Conservation (phyloP, 2,113 vertebrate genomes). For the Crypturellus undulatus region DNA sequence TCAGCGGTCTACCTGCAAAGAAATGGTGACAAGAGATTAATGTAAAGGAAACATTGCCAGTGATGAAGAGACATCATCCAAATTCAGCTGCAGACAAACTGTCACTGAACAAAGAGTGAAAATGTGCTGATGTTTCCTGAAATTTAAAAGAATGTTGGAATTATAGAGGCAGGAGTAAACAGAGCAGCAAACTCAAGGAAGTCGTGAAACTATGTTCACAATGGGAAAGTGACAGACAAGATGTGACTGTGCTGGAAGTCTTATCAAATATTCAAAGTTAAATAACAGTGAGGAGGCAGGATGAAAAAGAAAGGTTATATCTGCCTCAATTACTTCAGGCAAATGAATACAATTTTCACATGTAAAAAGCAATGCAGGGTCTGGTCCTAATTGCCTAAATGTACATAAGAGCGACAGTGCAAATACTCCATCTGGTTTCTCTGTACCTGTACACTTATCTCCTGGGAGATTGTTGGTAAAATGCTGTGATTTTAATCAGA, state of each 20-base stretch:
- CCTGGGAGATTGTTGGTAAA: neutral
- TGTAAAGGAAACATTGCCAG: slow-evolving; percentile 65
- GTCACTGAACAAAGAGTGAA: slow-evolving; percentile 51
- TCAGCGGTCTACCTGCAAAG: slow-evolving; percentile 68
- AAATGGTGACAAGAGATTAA: slow-evolving; percentile 67
- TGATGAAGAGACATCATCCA: slow-evolving; percentile 50
- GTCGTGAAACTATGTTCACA: slow-evolving; percentile 25
- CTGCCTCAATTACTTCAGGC: neutral
- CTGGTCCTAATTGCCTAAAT: neutral
- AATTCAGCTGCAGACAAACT: slow-evolving; percentile 69
- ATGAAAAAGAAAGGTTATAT: neutral
- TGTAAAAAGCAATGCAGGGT: neutral
- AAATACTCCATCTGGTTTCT: neutral
- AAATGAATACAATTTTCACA: no score
- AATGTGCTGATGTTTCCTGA: slow-evolving; percentile 52
- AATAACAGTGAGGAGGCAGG: neutral
- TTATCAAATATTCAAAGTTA: slow-evolving; percentile 18
- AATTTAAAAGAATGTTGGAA: slow-evolving; percentile 31
- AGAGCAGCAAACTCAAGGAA: slow-evolving; percentile 35
- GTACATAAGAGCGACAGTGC: neutral
- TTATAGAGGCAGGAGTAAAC: slow-evolving; percentile 57
- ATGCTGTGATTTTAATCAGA: neutral
- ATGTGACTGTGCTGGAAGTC: neutral
- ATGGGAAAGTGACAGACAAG: slow-evolving; percentile 15
- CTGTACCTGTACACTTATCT: neutral